These are phyloP conservation scores for Melitaea cinxia DNA, from an alignment of 1,140 invertebrate genomes.

Conservation along the genomic window DNA sequence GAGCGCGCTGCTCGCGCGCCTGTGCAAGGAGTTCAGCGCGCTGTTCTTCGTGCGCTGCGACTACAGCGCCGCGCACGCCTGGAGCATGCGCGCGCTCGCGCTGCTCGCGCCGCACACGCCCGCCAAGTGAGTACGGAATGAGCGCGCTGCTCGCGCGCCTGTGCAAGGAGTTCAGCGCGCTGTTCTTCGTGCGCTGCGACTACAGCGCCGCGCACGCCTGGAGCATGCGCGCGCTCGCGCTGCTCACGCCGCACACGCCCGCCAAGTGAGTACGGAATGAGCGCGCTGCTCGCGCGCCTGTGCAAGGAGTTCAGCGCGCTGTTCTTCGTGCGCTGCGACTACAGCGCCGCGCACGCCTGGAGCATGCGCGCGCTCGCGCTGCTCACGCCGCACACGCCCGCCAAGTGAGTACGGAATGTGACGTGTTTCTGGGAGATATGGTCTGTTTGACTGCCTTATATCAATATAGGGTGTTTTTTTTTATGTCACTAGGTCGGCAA, in stretches of 20 bases:
- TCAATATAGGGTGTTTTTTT: too few relatives aligned
- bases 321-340: constrained; percentile 91
- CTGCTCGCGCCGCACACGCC: constrained; percentile 84
- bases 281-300: not conserved
- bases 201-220: constrained; percentile 89
- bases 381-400: constrained; percentile 83
- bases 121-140: constrained; percentile 64
- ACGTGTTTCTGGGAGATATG: too few relatives aligned
- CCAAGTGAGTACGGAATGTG: constrained; percentile 61
- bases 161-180: constrained; percentile 82
- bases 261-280: constrained; percentile 64
- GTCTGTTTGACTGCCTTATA: too few relatives aligned
- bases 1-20: not conserved
- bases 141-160: not conserved
- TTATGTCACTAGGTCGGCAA: too few relatives aligned
- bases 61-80: constrained; percentile 89
- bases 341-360: constrained; percentile 89
- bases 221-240: constrained; percentile 87
- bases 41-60: constrained; percentile 91
- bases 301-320: constrained; percentile 83
- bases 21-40: constrained; percentile 81
- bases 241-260: constrained; percentile 84
- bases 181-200: constrained; percentile 91
- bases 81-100: constrained; percentile 87
- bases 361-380: constrained; percentile 87